Evolutionary conservation across 2,797 vertebrate species (phyloP), one percentile per base, ranked within the genome.

Genomic region (Cossypha caffra): DNA sequence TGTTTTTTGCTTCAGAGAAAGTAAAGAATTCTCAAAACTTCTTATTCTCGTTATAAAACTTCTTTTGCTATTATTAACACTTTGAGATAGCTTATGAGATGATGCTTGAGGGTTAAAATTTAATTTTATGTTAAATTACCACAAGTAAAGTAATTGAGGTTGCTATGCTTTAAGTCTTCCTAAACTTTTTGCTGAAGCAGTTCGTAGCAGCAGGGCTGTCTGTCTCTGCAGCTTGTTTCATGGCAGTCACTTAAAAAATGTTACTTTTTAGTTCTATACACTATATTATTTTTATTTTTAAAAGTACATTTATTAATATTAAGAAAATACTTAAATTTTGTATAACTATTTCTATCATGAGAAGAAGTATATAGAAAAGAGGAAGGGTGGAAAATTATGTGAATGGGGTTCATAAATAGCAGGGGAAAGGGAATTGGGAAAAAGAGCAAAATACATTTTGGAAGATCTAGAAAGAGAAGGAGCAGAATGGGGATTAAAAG

Each of bases 1-100:
- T 82, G 51, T 75, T 79, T 96, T 97, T 96, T 97, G 85, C 82
- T 97, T 95, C 86, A 94, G 86, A 96, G 86, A 78, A 79, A 78
- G n/a, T 8, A 66, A 15, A 59, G 75, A 95, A 88, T 59, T 96
- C 87, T 95, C 72, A 86, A 80, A 92, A 58, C 31, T 92, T 89
- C 45, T 81, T 88, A 95, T 96, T 96, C 74, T 25, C 25, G 3
- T 48, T 50, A 50, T 28, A 50, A 50, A 50, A 26, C 25, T 26
- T 50, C 25, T 26, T 50, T 26, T 26, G 25, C 8, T 50, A 50
- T 50, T 50, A 7, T 50, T 50, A 50, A 50, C 62, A 91, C 79
- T 91, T 93, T 45, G 72, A 96, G 91, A 93, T 90, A 95, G 29
- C 78, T 97, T 94, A 95, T 64, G 54, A 93, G 72, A 43, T 94